phyloP scores from a whole-genome alignment of 2,797 vertebrate species.

The Myripristis jacobus region DNA sequence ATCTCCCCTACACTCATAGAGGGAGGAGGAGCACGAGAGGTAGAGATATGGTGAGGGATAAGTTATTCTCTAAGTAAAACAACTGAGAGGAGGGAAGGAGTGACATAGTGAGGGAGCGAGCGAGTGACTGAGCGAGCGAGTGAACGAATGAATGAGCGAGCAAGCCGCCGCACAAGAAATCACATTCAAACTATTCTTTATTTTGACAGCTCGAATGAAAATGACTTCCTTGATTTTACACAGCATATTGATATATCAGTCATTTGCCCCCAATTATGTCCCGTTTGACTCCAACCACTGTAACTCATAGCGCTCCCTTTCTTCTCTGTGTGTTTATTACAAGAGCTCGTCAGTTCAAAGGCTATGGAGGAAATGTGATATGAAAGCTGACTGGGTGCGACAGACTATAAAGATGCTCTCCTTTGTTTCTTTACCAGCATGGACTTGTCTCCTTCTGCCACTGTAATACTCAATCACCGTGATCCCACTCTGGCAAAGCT shows the following conservation, averaged over 20 bases:
- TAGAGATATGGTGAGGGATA: slow-evolving; percentile 42
- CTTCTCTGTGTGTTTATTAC: slow-evolving; percentile 34
- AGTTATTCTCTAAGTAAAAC: slow-evolving; percentile 65
- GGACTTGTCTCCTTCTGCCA: slow-evolving; percentile 22
- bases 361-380: slow-evolving; percentile 14
- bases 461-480: slow-evolving; percentile 34
- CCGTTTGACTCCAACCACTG: slow-evolving; percentile 28
- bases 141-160: slow-evolving; percentile 39
- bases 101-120: slow-evolving; percentile 67
- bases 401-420: slow-evolving; percentile 33
- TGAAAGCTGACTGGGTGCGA: slow-evolving; percentile 45
- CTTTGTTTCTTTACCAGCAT: slow-evolving; percentile 32
- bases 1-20: slow-evolving; percentile 65
- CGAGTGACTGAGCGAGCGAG: slow-evolving; percentile 44
- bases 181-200: slow-evolving; percentile 30
- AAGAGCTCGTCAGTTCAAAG: slow-evolving; percentile 27
- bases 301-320: slow-evolving; percentile 21
- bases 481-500: slow-evolving; percentile 17
- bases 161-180: slow-evolving; percentile 28
- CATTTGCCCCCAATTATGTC: slow-evolving; percentile 24
- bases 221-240: slow-evolving; percentile 26
- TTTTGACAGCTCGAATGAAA: slow-evolving; percentile 42
- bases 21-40: slow-evolving; percentile 58
- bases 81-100: slow-evolving; percentile 58
- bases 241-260: slow-evolving; percentile 31